Evolutionary conservation across 2,797 vertebrate genomes (phyloP).

Genomic region (Acestrorhynchus altus): DNA sequence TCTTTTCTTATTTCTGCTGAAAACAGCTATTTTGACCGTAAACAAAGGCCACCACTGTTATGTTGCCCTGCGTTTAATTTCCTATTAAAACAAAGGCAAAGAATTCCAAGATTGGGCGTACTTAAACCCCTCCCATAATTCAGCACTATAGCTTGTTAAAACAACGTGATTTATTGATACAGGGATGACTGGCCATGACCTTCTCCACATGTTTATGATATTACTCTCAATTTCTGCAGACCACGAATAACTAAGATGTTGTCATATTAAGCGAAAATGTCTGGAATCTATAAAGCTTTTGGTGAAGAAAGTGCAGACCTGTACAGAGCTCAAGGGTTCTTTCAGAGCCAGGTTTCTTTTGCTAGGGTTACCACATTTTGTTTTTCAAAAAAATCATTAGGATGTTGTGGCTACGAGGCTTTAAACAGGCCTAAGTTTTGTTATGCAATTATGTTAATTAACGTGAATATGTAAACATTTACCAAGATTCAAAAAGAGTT

Average conservation of each 20-base stretch:
- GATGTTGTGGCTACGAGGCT: no score
- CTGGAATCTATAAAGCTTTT: conserved; percentile 51
- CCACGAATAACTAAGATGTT: conserved; percentile 32
- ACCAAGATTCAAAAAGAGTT: no score
- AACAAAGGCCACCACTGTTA: conserved; percentile 37
- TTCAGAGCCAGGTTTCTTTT: background rate
- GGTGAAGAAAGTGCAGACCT: background rate
- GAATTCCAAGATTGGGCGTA: conserved; percentile 11
- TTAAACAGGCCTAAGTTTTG: no score
- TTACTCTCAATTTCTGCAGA: conserved; percentile 37
- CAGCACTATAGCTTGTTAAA: conserved; percentile 35
- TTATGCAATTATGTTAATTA: no score
- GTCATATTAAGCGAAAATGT: conserved; percentile 34
- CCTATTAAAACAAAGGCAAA: conserved; percentile 46
- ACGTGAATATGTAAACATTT: no score
- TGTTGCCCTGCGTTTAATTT: conserved; percentile 20
- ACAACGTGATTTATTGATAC: conserved; percentile 49
- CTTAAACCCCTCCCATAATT: conserved; percentile 30
- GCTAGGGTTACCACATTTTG: no score
- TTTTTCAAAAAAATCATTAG: no score
- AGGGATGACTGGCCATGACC: conserved; percentile 30
- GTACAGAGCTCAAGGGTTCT: background rate
- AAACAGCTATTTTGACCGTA: conserved; percentile 35
- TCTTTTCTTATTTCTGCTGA: background rate
- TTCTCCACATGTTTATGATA: conserved; percentile 43